Evolutionary conservation across 2,888 invertebrate species (phyloP).

Genomic region (Tetropium fuscum): DNA sequence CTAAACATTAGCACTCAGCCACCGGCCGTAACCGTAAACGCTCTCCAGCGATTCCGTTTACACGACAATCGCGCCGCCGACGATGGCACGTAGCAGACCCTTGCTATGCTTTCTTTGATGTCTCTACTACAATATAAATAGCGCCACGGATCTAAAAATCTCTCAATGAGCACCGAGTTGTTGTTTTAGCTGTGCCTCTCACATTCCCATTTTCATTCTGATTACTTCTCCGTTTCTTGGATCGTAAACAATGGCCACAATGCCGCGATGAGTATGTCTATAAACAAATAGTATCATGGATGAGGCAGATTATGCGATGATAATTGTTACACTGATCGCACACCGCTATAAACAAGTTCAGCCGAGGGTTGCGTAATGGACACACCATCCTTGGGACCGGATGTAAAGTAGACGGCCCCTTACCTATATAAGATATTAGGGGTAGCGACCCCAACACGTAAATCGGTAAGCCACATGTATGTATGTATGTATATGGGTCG

Average conservation of each 20-base stretch:
- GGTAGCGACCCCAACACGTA: too few relatives aligned
- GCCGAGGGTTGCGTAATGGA: too few relatives aligned
- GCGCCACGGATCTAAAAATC: constrained; percentile 43
- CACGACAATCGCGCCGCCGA: constrained; percentile 43
- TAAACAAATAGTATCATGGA: too few relatives aligned
- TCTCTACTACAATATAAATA: constrained; percentile 46
- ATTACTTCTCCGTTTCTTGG: constrained; percentile 30
- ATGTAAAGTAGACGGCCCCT: too few relatives aligned
- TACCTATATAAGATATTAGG: too few relatives aligned
- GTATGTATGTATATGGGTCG: too few relatives aligned
- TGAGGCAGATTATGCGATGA: too few relatives aligned
- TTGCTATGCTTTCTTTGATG: constrained; percentile 46
- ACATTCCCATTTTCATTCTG: constrained; percentile 21
- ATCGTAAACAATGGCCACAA: constrained; percentile 4
- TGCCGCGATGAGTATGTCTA: too few relatives aligned
- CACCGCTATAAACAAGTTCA: too few relatives aligned
- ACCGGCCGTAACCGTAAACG: constrained; percentile 61
- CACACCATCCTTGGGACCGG: too few relatives aligned
- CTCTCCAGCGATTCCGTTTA: constrained; percentile 59
- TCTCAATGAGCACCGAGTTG: constrained; percentile 32
- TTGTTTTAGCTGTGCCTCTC: constrained; percentile 30
- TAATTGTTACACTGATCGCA: too few relatives aligned
- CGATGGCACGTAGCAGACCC: constrained; percentile 44
- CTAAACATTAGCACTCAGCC: constrained; percentile 62
- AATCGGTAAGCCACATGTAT: too few relatives aligned